Evolutionary conservation across 2,797 vertebrate species (phyloP), one percentile per base, ranked within the genome.

Genomic region (Holocentrus rufus): DNA sequence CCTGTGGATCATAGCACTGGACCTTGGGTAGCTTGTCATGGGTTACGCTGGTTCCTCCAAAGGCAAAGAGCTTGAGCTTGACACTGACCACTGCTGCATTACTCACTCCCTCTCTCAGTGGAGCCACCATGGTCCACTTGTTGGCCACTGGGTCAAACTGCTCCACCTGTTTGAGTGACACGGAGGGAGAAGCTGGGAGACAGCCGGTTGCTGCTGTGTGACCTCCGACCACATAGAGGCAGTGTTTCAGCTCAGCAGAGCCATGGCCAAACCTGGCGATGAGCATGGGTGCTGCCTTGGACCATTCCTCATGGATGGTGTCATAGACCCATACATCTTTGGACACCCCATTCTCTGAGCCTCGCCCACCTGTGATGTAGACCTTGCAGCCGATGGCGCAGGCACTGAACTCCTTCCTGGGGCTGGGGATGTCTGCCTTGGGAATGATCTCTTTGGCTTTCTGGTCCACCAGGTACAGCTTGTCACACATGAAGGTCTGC

Each of bases 271-370:
- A 99, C 55, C 98, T 92, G 81, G 98, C 98, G 7, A 99, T 97
- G 34, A 99, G 94, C 98, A 99, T 99, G 56, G 97, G 97, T 3
- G 98, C 97, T 0, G 97, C 97, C 89, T 99, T 99, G 0, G 96
- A 99, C 98, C 98, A 99, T 83, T 99, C 98, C 79, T 99, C 98
- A 0, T 98, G 97, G 70, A 98, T 92, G 0, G 98, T 99, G 77
- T 99, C 98, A 5, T 99, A 99, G 17, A 99, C 97, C 98, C 98
- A 99, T 20, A 99, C 98, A 0, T 99, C 98, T 87, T 99, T 99
- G 20, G 98, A 99, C 77, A 99, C 97, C 0, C 98, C 98, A 0
- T 99, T 99, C 81, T 99, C 98, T 0, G 97, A 99, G 10, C 98
- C 98, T 65, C 98, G 93, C 1, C 98, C 98, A 0, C 98, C 98